Evolutionary conservation across 2,797 vertebrate genomes (phyloP), one percentile per base, ranked within the genome.

Genomic region (Oryzias sinensis): DNA sequence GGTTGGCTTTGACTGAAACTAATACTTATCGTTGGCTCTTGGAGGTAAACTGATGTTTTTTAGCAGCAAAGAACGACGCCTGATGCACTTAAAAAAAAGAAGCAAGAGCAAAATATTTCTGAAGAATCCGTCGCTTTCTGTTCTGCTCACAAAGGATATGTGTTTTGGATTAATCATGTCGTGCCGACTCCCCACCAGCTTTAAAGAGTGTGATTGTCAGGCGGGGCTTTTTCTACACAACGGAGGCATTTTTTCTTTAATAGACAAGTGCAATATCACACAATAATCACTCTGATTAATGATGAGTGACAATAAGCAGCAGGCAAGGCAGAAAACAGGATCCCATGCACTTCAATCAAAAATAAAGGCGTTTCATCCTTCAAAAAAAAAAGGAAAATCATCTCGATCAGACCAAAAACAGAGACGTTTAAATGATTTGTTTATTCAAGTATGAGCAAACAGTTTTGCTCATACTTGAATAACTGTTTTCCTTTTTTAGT

Each of bases 1-100:
- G 70, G 53, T 1, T 46, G 41, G 60, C 43, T 47, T 49, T 29
- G 62, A 59, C 67, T 54, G 66, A 68, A 75, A 76, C 61, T 62
- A 68, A 70, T 59, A 64, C 18, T 53, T 49, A 16, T 53, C 46
- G 18, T 52, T 16, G 59, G 24, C 41, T 65, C 15, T 43, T 42
- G 47, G 56, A 53, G 11, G 22, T 48, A 22, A 56, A 60, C 62
- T 51, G 16, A 61, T 60, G 56, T 51, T 43, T 29, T 49, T 45
- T 40, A 1, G 18, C 15, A n/a, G 18, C 3, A 43, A 50, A 49
- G 40, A 56, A 20, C 5, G 1, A 17, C n/a, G 24, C 15, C 66
- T 29, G 29, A 72, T 55, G 51, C 27, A 65, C 37, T 44, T 59
- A 7, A 20, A 56, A 66, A 66, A 43, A 24, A 2, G 51, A 42